phyloP scores from a whole-genome alignment of 2,888 invertebrate genomes.

The Priocnemis perturbator region DNA sequence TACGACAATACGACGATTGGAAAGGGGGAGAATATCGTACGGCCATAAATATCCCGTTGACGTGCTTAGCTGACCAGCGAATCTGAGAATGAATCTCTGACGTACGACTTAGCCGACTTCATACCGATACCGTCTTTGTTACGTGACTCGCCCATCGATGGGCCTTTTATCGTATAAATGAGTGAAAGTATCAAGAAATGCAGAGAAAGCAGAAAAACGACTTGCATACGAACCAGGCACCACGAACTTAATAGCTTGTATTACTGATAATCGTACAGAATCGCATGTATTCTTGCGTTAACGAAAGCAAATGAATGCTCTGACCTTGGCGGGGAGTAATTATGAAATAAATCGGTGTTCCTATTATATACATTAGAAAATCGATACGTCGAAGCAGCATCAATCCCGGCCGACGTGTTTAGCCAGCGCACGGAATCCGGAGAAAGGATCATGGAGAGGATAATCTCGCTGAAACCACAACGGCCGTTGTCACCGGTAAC shows the following conservation, averaged over 20 bases:
- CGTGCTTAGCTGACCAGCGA: conserved; percentile 1
- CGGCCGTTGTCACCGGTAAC: conserved; percentile 14
- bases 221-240: too few relatives aligned
- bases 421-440: conserved; percentile 33
- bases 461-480: conserved; percentile 38
- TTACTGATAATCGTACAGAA: too few relatives aligned
- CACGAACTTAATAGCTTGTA: too few relatives aligned
- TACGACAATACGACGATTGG: conserved; percentile 1
- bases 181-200: too few relatives aligned
- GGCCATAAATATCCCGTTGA: neutral
- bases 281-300: too few relatives aligned
- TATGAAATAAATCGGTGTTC: neutral
- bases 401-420: conserved; percentile 38
- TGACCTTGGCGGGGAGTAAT: neutral
- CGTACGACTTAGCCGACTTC: neutral
- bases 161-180: too few relatives aligned
- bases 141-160: too few relatives aligned
- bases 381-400: conserved; percentile 31
- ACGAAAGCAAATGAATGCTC: neutral
- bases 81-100: conserved; percentile 5
- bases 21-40: conserved; percentile 1
- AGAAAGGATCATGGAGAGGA: conserved; percentile 28
- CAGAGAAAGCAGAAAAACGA: too few relatives aligned
- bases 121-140: neutral
- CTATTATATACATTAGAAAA: conserved; percentile 14